Base-by-base conservation (phyloP, 2,888 invertebrate genomes). In the Papilio gigon region DNA sequence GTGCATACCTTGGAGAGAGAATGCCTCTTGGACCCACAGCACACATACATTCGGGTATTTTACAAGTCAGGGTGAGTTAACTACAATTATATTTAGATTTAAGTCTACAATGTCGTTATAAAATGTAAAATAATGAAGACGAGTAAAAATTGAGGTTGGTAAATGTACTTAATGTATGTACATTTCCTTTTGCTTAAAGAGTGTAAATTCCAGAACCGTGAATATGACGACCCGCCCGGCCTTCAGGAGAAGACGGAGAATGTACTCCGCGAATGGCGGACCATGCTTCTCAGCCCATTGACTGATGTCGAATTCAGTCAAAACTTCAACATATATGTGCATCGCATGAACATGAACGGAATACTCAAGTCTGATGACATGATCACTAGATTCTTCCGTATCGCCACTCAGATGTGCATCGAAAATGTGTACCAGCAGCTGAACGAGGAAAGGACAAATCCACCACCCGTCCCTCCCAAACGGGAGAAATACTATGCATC, bases 351-450 rank as follows among this genome's bases (percentile, higher is more conserved):
- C 85, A 94, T 97, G 86, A 79, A 88, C 56, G 90, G 99, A 4
- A 98, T 99, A 71, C 92, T 99, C 65, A 99, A 99, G 87, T 98
- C 98, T 0, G 99, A 99, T 83, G 99, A 99, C 82, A 93, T 98
- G 80, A 98, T 99, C 72, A 98, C 98, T 0, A 93, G 99, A 69
- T 99, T 99, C 93, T 99, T 99, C 93, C 95, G 99, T 53, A 94
- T 99, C 71, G 98, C 98, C 67, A 98, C 98, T 0, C 98, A 99
- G 86, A 96, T 98, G 93, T 99, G 99, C 86, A 97, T 99, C 2
- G 98, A 99, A 84, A 94, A 97, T 69, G 98, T 98, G 42, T 98
- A 98, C 84, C 94, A 98, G 70, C 94, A 95, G 65, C 88, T 98
- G 11, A 93, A 93, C 6, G 98, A 98, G 74, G 95, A 95, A 42